Conservation (phyloP, 2,113 vertebrate species). For the Conger conger region DNA sequence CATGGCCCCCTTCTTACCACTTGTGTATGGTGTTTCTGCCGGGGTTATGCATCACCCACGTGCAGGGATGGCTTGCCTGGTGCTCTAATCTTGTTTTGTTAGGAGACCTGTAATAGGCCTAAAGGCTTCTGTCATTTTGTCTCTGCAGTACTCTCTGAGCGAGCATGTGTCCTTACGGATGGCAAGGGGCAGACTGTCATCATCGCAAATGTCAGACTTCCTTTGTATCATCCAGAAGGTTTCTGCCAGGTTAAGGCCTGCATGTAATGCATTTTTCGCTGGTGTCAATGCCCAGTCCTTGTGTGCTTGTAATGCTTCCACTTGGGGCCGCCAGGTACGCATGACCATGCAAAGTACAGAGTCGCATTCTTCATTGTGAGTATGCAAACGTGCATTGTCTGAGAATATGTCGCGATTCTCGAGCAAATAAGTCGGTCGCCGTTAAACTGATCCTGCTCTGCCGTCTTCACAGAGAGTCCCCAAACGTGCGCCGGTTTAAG, state of each 20-base stretch:
- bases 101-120: constrained; percentile 1
- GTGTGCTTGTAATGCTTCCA: neutral
- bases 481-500: neutral
- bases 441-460: neutral
- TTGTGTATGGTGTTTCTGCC: neutral
- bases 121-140: neutral
- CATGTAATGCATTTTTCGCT: neutral
- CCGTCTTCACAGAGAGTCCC: neutral
- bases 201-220: neutral
- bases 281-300: neutral
- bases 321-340: neutral
- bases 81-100: neutral
- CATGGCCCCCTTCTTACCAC: neutral
- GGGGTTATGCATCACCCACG: neutral
- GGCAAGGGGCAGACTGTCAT: neutral
- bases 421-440: neutral
- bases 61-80: neutral
- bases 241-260: neutral
- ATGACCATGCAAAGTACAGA: neutral
- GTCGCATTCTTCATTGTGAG: neutral
- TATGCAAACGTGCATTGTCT: neutral
- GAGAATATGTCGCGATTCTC: neutral
- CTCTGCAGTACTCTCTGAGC: neutral
- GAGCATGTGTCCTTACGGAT: neutral
- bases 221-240: neutral